Evolutionary conservation across 1,140 invertebrate species (phyloP), one percentile per base, ranked within the genome.

Genomic region (Thaumatotibia leucotreta): DNA sequence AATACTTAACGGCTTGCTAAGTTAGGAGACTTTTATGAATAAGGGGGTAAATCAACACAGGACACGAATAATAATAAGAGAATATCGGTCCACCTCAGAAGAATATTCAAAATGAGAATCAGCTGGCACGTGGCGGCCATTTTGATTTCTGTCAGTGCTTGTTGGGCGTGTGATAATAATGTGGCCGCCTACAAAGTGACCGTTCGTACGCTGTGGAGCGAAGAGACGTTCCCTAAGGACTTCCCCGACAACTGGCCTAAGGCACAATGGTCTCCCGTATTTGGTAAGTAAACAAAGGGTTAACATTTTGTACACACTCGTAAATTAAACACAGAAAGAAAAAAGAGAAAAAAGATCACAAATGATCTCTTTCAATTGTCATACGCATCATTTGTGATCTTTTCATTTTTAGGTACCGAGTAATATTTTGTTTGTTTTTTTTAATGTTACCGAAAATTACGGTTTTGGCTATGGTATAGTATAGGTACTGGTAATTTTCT

Each of bases 181-280:
- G 83, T 98, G 75, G 96, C 95, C 61, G 93, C 96, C 74, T 98
- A 98, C 89, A 95, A 95, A 86, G 94, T 98, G 80, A 94, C 95
- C 33, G 87, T 98, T 80, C 93, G 95, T 76, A 97, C 96, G 66
- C 94, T 96, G 80, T 98, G 97, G 97, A 96, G 95, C 66, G 93
- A 95, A 66, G 93, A 96, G 64, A 93, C 93, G 66, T 98, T 98
- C 84, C 97, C 97, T 4, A 97, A 97, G 82, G 96, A 98, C 86
- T 98, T 96, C 89, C 97, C 97, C 0, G 94, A 95, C 78, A 96
- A 95, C 94, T 93, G 96, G 79, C 97, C 97, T 8, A 95, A 95
- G 29, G 97, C 97, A 1, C 97, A 98, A 82, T 98, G 97, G 95
- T 96, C 96, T 76, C 95, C 96, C 84, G 93, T 97, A 63, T 94